These are phyloP conservation scores for Myotis daubentonii DNA, from an alignment of 2,797 vertebrate species.

Conservation along the genomic window DNA sequence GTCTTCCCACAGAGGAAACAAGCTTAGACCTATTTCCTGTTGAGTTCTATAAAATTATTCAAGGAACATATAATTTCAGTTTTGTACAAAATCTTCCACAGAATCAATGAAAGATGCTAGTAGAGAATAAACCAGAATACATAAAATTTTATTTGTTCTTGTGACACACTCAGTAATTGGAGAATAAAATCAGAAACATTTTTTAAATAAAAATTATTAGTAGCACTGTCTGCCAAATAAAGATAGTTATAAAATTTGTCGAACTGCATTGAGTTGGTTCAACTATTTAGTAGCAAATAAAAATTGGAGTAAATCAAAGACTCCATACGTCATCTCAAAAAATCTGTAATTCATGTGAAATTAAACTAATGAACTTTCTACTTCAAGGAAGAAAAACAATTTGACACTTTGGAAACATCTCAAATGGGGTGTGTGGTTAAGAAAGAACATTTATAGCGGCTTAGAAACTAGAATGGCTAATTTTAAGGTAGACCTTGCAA, in stretches of 20 bases:
- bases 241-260: not conserved
- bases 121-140: not conserved
- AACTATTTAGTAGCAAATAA: not conserved
- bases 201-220: not conserved
- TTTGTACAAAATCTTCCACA: not conserved
- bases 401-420: not conserved
- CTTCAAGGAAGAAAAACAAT: not conserved
- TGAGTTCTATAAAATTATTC: not conserved
- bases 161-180: not conserved
- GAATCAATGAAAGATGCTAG: not conserved
- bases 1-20: not conserved
- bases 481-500: not conserved
- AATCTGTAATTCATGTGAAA: not conserved
- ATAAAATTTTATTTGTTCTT: not conserved
- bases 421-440: not conserved
- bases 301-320: not conserved
- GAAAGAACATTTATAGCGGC: not conserved
- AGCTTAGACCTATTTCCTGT: not conserved
- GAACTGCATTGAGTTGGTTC: not conserved
- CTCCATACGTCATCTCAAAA: not conserved
- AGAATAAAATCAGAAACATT: not conserved
- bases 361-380: not conserved
- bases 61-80: not conserved
- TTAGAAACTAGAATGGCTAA: not conserved
- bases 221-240: not conserved